phyloP scores from a whole-genome alignment of 2,113 vertebrate genomes.

The Ciconia maguari region DNA sequence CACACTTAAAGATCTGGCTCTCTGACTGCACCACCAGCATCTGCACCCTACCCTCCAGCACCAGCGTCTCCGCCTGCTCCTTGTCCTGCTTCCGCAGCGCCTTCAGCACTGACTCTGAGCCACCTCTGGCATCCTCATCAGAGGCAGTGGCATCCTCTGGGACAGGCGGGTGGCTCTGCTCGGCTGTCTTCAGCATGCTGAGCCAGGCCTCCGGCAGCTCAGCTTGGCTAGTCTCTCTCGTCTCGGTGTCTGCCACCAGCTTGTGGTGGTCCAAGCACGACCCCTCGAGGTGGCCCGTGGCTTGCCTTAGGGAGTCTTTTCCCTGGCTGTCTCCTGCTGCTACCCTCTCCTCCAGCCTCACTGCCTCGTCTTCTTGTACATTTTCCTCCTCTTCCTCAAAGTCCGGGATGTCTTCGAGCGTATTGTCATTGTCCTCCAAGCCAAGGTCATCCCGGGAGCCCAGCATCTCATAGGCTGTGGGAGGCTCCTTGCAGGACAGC shows the following conservation, averaged over 20 bases:
- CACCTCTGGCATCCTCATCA: not conserved
- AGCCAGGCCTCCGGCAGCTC: slow-evolving; percentile 31
- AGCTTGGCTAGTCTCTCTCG: not conserved
- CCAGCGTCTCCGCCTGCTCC: slow-evolving; percentile 86
- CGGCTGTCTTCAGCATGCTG: not conserved
- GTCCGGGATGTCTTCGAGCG: slow-evolving; percentile 26
- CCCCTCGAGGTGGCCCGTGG: not conserved
- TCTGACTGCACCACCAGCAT: slow-evolving; percentile 87
- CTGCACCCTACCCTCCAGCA: slow-evolving; percentile 90
- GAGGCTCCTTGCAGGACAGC: slow-evolving; percentile 20
- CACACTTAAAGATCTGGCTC: slow-evolving; percentile 77
- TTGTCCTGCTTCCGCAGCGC: slow-evolving; percentile 86
- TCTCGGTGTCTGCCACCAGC: not conserved
- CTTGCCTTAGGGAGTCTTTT: not conserved
- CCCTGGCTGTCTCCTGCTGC: not conserved
- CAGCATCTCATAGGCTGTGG: slow-evolving; percentile 6
- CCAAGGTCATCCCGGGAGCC: slow-evolving; percentile 29
- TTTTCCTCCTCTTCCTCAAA: slow-evolving; percentile 59
- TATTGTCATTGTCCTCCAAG: slow-evolving; percentile 44
- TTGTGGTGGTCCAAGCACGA: not conserved
- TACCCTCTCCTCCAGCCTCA: not conserved
- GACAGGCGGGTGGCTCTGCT: not conserved
- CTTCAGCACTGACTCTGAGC: slow-evolving; percentile 75
- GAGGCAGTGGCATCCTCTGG: not conserved
- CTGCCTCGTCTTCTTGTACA: not conserved